Evolutionary conservation across 2,113 vertebrate genomes (phyloP).

Genomic region (Halichoeres trimaculatus): DNA sequence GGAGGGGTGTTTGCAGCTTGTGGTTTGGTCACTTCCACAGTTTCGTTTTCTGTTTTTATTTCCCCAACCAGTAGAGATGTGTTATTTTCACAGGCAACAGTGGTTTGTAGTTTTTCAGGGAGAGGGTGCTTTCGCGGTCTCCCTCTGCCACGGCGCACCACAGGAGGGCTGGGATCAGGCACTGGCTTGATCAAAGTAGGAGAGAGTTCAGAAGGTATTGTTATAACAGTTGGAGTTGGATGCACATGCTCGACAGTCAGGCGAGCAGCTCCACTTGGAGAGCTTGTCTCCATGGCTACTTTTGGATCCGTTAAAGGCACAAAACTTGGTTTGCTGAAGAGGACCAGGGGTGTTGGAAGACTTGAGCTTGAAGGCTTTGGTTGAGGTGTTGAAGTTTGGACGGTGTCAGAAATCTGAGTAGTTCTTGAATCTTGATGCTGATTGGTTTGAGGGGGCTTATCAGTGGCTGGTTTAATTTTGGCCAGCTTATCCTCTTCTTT

Average conservation of each 20-base stretch:
- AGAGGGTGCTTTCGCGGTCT: constrained; percentile 32
- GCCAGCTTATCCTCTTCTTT: neutral
- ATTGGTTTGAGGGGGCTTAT: neutral
- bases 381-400: neutral
- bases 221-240: neutral
- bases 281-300: neutral
- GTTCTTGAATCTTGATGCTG: neutral
- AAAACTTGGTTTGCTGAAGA: constrained; percentile 25
- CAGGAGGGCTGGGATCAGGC: neutral
- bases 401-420: neutral
- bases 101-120: neutral
- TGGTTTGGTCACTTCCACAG: neutral
- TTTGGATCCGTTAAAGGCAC: neutral
- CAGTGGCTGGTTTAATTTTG: neutral
- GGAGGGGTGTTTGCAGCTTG: neutral
- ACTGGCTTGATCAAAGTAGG: neutral
- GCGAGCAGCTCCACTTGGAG: neutral
- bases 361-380: neutral
- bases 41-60: rapidly evolving
- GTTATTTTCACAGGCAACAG: neutral
- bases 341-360: neutral
- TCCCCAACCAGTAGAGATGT: neutral
- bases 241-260: constrained; percentile 8
- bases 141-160: neutral
- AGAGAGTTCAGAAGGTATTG: too few relatives aligned